Percentiles rank a stretch among this genome's conserved stretches.
These are phyloP conservation scores for Chalcis sispes DNA, from an alignment of 2,888 invertebrate species.

Conservation along the genomic window DNA sequence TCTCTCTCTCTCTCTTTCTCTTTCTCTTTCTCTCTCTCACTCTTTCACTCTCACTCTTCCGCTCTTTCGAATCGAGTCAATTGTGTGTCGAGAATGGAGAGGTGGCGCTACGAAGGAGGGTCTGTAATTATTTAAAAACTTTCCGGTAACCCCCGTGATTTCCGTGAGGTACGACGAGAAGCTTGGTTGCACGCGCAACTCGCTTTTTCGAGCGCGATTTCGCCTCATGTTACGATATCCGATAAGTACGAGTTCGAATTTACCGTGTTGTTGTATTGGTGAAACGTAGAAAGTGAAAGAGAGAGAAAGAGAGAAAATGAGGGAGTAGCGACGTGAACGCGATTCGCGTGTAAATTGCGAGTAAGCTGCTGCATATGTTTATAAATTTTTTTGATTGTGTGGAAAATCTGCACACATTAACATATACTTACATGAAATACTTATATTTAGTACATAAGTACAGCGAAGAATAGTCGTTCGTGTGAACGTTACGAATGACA, in stretches of 20 bases:
- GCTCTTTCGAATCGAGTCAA: slow-evolving; percentile 43
- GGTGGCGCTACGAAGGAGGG: slow-evolving; percentile 32
- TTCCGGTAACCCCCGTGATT: slow-evolving; percentile 59
- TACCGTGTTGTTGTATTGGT: no score
- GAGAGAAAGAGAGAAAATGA: no score
- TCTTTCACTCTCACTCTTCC: background rate
- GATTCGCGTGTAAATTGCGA: no score
- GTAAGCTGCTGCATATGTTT: no score
- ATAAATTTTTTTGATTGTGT: background rate
- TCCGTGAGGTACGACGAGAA: no score
- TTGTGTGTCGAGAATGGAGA: slow-evolving; percentile 50
- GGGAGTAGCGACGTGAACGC: no score
- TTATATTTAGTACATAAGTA: no score
- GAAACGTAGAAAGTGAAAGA: no score
- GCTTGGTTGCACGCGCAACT: slow-evolving; percentile 4
- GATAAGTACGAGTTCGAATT: no score
- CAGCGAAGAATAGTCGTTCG: no score
- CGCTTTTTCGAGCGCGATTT: background rate
- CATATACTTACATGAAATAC: no score
- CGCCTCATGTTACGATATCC: slow-evolving; percentile 30
- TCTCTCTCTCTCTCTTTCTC: background rate
- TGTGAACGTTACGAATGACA: no score
- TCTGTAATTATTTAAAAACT: slow-evolving; percentile 74
- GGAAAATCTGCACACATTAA: background rate
- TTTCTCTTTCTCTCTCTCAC: background rate